Evolutionary conservation across 1,140 invertebrate genomes (phyloP), one percentile per base, ranked within the genome.

Genomic region (Drosophila pallidifrons): DNA sequence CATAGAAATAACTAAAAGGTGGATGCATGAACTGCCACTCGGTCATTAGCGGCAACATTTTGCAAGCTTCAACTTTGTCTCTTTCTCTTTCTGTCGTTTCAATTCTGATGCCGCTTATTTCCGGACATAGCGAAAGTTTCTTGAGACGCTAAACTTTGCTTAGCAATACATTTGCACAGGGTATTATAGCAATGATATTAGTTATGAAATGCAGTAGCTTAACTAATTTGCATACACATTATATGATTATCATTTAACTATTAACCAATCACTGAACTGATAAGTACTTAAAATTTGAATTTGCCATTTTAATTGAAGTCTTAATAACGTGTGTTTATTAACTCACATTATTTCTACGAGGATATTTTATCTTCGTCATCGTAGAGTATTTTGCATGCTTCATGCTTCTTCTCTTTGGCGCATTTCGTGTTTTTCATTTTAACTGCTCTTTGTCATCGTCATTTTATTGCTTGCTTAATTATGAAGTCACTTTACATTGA

Each of bases 401-500:
- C 11, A 8, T 20, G 15, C 10, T 16, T 16, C 43, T 11, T 13
- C 30, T 32, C 30, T 32, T 32, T 32, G 30, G 15, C 45, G 5
- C 45, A 20, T 55, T 16, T 16, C 35, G 35, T 54, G 52, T 55
- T 64, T 67, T 70, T 67, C 59, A 59, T 82, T 68, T 65, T 20
- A 25, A 60, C 51, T 63, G 41, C 13, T 54, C 43, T 63, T 49
- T 60, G 52, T 54, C 45, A 54, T 49, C 49, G 32, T 72, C 73
- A 77, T 70, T 87, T 82, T 80, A 88, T 75, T 88, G 70, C 74
- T 80, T 80, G 67, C 73, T 81, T 87, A 87, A 87, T 87, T 88
- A 87, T 87, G 83, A 71, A 88, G 83, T 88, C 83, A 75, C 63
- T 82, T 88, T 75, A 82, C 83, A 87, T 82, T 82, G 83, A 87